Percentiles rank a stretch among this genome's conserved stretches.
These are phyloP conservation scores for Caenorhabditis remanei DNA, from an alignment of 1,140 invertebrate genomes.

Conservation along the genomic window DNA sequence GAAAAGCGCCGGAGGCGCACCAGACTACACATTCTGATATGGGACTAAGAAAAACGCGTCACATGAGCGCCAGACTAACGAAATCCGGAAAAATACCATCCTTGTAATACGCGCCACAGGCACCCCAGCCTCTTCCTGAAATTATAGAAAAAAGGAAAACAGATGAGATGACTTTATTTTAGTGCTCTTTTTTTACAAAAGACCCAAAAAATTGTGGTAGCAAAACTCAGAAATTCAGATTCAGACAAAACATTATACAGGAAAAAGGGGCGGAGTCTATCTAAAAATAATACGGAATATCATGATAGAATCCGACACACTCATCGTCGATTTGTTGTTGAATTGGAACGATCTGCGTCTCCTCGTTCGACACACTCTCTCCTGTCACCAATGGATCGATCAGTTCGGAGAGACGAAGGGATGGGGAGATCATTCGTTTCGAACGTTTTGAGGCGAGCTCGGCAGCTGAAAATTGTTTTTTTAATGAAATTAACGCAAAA, in stretches of 20 bases:
- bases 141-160: neutral
- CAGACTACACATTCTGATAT: too few species aligned
- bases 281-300: constrained; percentile 42
- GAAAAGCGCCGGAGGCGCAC: too few species aligned
- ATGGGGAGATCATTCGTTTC: constrained; percentile 54
- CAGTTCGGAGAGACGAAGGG: constrained; percentile 8
- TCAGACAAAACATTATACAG: neutral
- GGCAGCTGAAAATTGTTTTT: neutral
- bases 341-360: neutral
- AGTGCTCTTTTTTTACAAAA: neutral
- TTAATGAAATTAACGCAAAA: neutral
- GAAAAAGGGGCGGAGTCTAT: neutral
- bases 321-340: neutral
- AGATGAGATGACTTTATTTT: constrained; percentile 36
- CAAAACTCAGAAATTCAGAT: neutral
- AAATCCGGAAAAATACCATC: too few species aligned
- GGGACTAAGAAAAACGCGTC: too few species aligned
- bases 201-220: neutral
- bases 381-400: constrained; percentile 38
- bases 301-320: constrained; percentile 45
- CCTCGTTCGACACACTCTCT: constrained; percentile 23
- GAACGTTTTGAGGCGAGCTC: constrained; percentile 18
- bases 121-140: too few species aligned
- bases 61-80: too few species aligned
- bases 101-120: too few species aligned